Conservation (phyloP, 2,113 vertebrate genomes). For the Datnioides undecimradiatus region DNA sequence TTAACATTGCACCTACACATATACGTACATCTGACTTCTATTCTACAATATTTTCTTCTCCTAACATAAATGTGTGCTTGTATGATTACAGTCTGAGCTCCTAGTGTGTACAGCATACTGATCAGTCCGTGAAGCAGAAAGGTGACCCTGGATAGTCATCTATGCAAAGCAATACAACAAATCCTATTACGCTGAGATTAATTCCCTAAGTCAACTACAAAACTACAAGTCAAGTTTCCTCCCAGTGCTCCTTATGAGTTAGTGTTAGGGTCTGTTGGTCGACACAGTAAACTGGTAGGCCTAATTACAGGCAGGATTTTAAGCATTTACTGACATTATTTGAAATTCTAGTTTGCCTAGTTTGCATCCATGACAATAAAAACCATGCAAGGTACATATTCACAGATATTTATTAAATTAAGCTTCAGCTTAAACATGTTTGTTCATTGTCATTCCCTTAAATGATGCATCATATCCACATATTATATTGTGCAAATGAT, state of each 20-base stretch:
- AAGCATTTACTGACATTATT: neutral
- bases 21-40: neutral
- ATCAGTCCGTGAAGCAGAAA: constrained; percentile 1
- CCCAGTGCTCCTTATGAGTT: neutral
- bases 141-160: constrained; percentile 21
- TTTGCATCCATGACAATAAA: neutral
- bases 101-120: neutral
- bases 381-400: neutral
- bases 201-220: neutral
- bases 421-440: neutral
- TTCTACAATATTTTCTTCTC: neutral
- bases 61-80: neutral
- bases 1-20: neutral
- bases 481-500: neutral
- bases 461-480: neutral
- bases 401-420: neutral
- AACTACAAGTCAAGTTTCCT: neutral
- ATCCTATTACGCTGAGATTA: constrained; percentile 3
- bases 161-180: constrained; percentile 24
- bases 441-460: neutral
- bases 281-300: neutral
- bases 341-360: neutral
- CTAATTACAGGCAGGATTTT: neutral
- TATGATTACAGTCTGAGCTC: constrained; percentile 1
- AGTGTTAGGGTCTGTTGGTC: neutral